These are phyloP conservation scores for Gallirallus australis DNA, from an alignment of 2,797 vertebrate genomes.

Conservation along the genomic window DNA sequence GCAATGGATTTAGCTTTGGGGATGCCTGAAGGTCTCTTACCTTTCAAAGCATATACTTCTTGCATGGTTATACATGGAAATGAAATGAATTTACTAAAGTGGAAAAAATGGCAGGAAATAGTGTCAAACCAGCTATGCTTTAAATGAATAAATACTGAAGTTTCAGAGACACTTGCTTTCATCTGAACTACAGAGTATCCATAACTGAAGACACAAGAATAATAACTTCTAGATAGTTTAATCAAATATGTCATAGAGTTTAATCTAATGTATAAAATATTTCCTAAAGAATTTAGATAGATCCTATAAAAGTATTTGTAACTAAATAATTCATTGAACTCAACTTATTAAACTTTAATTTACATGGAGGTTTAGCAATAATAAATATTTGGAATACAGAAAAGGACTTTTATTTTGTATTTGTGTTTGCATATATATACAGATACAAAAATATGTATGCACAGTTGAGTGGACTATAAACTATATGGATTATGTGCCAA, in stretches of 20 bases:
- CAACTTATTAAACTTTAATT: background rate
- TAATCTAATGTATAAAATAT: background rate
- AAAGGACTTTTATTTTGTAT: background rate
- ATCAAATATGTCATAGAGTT: background rate
- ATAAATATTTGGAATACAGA: background rate
- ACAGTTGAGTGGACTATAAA: background rate
- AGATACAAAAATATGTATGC: rapidly evolving
- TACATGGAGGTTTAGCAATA: background rate
- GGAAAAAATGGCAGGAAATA: background rate
- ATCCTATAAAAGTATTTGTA: background rate
- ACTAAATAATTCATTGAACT: background rate
- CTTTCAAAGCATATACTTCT: constrained; percentile 11
- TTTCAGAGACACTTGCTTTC: background rate
- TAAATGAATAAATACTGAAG: background rate
- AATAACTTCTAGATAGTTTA: background rate
- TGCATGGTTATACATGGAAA: background rate
- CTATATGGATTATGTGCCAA: background rate
- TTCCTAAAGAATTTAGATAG: background rate
- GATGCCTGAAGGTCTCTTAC: background rate
- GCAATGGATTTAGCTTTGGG: background rate
- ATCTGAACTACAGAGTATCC: background rate
- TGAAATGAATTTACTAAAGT: constrained; percentile 3
- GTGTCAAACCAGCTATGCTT: constrained; percentile 29
- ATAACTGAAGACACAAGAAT: background rate
- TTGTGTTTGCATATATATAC: rapidly evolving